phyloP scores from a whole-genome alignment of 1,140 invertebrate species.

The Drosophila athabasca region DNA sequence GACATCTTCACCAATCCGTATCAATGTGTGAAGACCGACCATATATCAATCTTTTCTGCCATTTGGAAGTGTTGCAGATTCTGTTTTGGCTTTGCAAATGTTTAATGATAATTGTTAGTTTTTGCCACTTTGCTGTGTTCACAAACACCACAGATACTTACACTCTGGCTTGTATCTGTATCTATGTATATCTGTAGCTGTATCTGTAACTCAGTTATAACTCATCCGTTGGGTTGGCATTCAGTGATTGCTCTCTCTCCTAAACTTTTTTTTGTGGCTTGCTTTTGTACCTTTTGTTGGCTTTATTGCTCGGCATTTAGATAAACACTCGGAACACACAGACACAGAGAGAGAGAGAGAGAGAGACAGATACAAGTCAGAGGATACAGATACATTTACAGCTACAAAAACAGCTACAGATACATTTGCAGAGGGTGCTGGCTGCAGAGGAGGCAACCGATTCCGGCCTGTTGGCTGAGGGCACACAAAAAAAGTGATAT shows the following conservation, averaged over 20 bases:
- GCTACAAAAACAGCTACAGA: background rate
- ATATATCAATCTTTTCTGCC: constrained; percentile 3
- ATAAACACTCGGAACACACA: constrained; percentile 28
- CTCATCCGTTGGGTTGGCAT: constrained; percentile 23
- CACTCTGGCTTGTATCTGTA: constrained; percentile 38
- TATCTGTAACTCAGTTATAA: constrained; percentile 41
- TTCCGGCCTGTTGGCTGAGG: constrained; percentile 30
- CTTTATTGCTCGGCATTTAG: constrained; percentile 46
- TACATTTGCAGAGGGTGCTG: background rate
- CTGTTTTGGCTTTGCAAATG: constrained; percentile 17
- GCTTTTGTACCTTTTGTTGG: constrained; percentile 54
- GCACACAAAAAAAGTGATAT: constrained; percentile 49
- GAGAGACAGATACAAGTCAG: constrained; percentile 19
- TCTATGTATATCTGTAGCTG: constrained; percentile 38
- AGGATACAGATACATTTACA: constrained; percentile 9
- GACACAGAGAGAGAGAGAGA: constrained; percentile 6
- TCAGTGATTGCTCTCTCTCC: background rate
- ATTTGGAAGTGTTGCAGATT: constrained; percentile 10
- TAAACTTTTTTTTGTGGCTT: constrained; percentile 14
- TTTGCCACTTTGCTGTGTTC: constrained; percentile 12
- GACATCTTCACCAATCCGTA: background rate
- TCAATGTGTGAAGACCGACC: background rate
- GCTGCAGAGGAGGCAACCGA: constrained; percentile 19
- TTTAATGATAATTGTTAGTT: constrained; percentile 51
- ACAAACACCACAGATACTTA: constrained; percentile 23